phyloP scores from a whole-genome alignment of 2,797 vertebrate species.

The Heteromormyrus szaboi region DNA sequence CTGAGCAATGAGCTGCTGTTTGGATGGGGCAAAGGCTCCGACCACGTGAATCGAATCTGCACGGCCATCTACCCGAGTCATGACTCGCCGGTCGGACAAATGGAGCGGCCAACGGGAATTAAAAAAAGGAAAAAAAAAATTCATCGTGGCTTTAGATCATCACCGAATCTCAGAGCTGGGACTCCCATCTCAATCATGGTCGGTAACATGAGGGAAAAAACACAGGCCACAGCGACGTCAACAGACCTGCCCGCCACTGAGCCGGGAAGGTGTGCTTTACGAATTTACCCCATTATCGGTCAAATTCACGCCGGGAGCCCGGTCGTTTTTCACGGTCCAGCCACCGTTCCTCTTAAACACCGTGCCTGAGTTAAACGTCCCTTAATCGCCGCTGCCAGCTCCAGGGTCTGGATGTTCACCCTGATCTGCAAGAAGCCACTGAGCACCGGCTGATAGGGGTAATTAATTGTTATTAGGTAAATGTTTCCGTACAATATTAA shows the following conservation, averaged over 20 bases:
- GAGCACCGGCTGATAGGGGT: not conserved
- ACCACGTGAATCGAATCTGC: not conserved
- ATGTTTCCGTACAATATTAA: slow-evolving; percentile 11
- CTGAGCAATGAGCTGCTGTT: not conserved
- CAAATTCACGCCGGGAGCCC: not conserved
- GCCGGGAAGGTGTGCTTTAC: not conserved
- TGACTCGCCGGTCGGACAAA: not conserved
- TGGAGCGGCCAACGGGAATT: not conserved
- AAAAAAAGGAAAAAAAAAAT: not conserved
- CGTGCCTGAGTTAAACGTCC: not conserved
- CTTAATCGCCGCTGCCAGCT: not conserved
- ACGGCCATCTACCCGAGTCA: not conserved
- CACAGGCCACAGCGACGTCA: not conserved
- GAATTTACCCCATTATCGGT: not conserved
- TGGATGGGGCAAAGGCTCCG: no score
- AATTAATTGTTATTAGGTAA: slow-evolving; percentile 14
- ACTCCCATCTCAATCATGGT: slow-evolving; percentile 26
- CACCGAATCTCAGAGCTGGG: not conserved
- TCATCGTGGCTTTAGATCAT: not conserved
- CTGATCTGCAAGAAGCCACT: not conserved
- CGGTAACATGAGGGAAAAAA: not conserved
- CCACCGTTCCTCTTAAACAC: not conserved
- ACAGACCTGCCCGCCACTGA: not conserved
- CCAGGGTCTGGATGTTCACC: not conserved
- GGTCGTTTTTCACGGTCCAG: not conserved